Evolutionary conservation across 2,113 vertebrate genomes (phyloP).

Genomic region (Anhinga rufa): DNA sequence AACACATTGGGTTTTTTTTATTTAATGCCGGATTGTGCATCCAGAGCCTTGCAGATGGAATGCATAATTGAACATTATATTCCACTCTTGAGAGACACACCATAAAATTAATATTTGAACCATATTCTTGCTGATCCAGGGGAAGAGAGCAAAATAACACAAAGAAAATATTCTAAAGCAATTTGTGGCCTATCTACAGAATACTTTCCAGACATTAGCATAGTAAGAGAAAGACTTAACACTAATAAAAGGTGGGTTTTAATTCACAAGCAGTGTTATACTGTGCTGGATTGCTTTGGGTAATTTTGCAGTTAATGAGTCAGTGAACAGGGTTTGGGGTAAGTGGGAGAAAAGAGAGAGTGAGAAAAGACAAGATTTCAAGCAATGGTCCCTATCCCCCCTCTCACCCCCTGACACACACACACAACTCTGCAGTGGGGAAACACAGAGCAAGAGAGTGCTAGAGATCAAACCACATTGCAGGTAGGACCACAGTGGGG

Average conservation of each 20-base stretch:
- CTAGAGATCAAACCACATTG: background rate
- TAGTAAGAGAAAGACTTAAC: slow-evolving; percentile 7
- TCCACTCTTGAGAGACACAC: slow-evolving; percentile 34
- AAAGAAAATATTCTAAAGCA: slow-evolving; percentile 37
- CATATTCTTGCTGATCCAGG: slow-evolving; percentile 37
- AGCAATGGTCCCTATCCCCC: background rate
- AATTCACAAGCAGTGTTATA: background rate
- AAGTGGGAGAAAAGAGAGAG: background rate
- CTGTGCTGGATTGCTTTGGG: background rate
- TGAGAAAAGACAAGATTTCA: background rate
- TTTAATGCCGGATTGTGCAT: slow-evolving; percentile 25
- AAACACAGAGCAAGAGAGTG: background rate
- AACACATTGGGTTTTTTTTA: too few relatives aligned
- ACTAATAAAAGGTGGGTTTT: background rate
- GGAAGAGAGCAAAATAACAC: slow-evolving; percentile 33
- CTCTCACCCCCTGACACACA: background rate
- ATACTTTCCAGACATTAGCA: slow-evolving; percentile 16
- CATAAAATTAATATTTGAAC: slow-evolving; percentile 63
- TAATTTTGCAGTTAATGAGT: background rate
- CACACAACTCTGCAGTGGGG: background rate
- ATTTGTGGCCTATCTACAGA: slow-evolving; percentile 37
- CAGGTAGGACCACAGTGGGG: background rate
- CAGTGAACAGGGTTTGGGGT: background rate
- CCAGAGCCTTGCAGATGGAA: slow-evolving; percentile 55
- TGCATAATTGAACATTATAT: slow-evolving; percentile 47